Conservation (phyloP, 2,113 vertebrate species). For the Rattus norvegicus region GRCr8 NC_086029.1:38602501-38603000, state of each 20-base stretch:
- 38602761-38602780: not conserved
- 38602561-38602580: not conserved
- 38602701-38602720: not conserved
- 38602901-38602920: not conserved
- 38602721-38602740: fast-evolving
- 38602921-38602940: not conserved
- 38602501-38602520: too few relatives aligned
- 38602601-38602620: not conserved
- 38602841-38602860: not conserved
- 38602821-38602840: not conserved
- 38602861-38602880: not conserved
- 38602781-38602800: not conserved
- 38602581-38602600: not conserved
- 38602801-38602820: not conserved
- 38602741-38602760: not conserved
- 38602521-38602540: not conserved
- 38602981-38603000: too few relatives aligned
- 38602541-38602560: not conserved
- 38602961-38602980: too few relatives aligned
- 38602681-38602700: not conserved
- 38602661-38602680: not conserved
- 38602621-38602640: too few relatives aligned
- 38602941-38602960: too few relatives aligned
- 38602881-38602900: not conserved
- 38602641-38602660: not conserved